Conservation (phyloP, 2,113 vertebrate genomes). For the Thermophis baileyi region DNA sequence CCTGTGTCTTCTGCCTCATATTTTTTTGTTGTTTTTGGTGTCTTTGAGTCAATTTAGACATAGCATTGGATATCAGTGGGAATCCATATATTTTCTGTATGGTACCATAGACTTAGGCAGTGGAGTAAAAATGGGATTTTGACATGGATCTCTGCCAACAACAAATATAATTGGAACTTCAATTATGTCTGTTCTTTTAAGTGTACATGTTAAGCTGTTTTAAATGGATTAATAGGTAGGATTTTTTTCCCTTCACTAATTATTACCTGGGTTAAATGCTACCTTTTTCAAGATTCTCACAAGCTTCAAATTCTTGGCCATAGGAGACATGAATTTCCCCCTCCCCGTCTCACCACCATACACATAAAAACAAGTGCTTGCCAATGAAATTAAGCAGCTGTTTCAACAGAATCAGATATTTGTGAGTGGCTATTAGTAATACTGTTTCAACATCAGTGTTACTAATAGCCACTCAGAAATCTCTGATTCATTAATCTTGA, state of each 20-base stretch:
- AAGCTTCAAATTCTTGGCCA: conserved; percentile 60
- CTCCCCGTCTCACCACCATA: background rate
- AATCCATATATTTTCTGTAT: background rate
- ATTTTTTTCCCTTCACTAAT: conserved; percentile 48
- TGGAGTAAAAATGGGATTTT: background rate
- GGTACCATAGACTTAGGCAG: background rate
- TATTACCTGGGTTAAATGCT: conserved; percentile 42
- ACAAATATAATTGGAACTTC: background rate
- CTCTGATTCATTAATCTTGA: conserved; percentile 59
- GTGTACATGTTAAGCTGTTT: background rate
- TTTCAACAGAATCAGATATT: conserved; percentile 48
- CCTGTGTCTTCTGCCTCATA: background rate
- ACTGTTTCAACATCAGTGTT: conserved; percentile 64
- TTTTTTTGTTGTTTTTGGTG: background rate
- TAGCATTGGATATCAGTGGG: background rate
- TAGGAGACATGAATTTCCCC: conserved; percentile 54
- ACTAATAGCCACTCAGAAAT: conserved; percentile 69
- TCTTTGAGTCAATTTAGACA: background rate
- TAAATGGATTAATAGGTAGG: background rate
- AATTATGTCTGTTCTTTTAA: conserved; percentile 13
- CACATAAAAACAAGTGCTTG: conserved; percentile 66
- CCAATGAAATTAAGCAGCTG: conserved; percentile 71
- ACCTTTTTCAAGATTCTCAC: conserved; percentile 49
- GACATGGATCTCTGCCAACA: conserved; percentile 1
- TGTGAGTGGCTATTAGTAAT: background rate